A percentile compares a stretch with the other conserved stretches of the same genome.
phyloP scores from a whole-genome alignment of 2,797 vertebrate species.

The Pangasius sanitwongsei region DNA sequence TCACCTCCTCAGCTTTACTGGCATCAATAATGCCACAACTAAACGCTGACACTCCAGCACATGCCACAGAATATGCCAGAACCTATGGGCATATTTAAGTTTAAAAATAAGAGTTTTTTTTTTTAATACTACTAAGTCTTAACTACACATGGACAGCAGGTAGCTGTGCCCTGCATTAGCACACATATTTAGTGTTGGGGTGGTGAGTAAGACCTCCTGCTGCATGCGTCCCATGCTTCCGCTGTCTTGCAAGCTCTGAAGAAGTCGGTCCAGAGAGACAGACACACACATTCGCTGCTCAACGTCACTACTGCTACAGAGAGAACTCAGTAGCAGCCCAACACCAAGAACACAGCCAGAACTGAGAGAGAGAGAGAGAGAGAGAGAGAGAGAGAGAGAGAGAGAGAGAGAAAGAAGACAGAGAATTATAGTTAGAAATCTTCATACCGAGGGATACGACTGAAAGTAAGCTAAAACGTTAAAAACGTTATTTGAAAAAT shows the following conservation, averaged over 20 bases:
- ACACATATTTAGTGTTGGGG: neutral
- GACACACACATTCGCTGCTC: slow-evolving; percentile 74
- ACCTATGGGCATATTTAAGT: slow-evolving; percentile 72
- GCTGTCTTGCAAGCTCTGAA: slow-evolving; percentile 76
- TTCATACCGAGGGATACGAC: neutral
- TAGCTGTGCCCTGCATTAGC: neutral
- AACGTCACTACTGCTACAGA: slow-evolving; percentile 78
- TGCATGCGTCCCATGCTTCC: slow-evolving; percentile 79
- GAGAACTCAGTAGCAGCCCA: slow-evolving; percentile 83
- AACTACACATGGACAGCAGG: neutral
- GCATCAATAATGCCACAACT: slow-evolving; percentile 81
- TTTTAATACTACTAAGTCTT: neutral
- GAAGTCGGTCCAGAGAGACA: slow-evolving; percentile 74
- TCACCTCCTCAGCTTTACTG: slow-evolving; percentile 82
- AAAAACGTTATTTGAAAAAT: neutral
- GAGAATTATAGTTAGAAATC: neutral
- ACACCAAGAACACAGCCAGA: slow-evolving; percentile 88
- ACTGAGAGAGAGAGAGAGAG: slow-evolving; percentile 65
- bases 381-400: neutral
- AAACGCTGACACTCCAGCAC: slow-evolving; percentile 84
- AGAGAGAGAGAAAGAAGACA: neutral
- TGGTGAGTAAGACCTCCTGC: slow-evolving; percentile 83
- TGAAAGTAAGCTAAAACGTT: neutral
- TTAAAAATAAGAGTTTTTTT: no score
- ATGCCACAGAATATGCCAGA: slow-evolving; percentile 86